Base-by-base conservation (phyloP, 2,797 vertebrate genomes). In the Corythornis leucogaster region DNA sequence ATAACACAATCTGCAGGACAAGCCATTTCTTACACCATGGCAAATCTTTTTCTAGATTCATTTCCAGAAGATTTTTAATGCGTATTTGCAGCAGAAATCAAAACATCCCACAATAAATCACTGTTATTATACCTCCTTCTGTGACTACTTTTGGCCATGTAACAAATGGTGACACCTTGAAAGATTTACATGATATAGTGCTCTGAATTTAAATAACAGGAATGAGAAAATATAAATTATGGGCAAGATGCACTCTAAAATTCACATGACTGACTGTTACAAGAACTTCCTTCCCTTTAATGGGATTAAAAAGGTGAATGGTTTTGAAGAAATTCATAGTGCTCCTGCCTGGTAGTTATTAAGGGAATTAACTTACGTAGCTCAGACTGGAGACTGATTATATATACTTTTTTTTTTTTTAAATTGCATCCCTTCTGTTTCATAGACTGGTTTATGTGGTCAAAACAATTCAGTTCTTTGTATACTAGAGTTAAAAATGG, bases 51-150 rank as follows among this genome's bases (percentile, higher is more conserved):
- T 82, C 80, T 86, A 91, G 87, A 92, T 95, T 95, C 77, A 95
- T 94, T 96, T 96, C 51, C 89, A 95, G 78, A 87, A 69, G 78
- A 87, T 48, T 95, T 96, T 79, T 68, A 97, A 93, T 93, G 92
- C 0, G 61, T 59, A 73, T 76, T 71, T 95, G 93, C 84, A 88
- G 73, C 51, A 88, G 88, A 95, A 97, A 95, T 90, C 67, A 81
- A 95, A 94, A 89, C 7, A 75, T 35, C 81, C 66, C 76, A 48
- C 84, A 85, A 94, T 85, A 93, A 94, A 91, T 85, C 82, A 96
- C 57, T 2, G n/a, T 95, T 96, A 94, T 71, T 96, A 80, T 78
- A 89, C 80, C 70, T 93, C 79, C 84, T 93, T 89, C 93, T 94
- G 74, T 78, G 86, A 92, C 83, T 92, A 54, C 85, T 94, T 92